Conservation (phyloP, 2,113 vertebrate genomes). For the Paralichthys olivaceus region DNA sequence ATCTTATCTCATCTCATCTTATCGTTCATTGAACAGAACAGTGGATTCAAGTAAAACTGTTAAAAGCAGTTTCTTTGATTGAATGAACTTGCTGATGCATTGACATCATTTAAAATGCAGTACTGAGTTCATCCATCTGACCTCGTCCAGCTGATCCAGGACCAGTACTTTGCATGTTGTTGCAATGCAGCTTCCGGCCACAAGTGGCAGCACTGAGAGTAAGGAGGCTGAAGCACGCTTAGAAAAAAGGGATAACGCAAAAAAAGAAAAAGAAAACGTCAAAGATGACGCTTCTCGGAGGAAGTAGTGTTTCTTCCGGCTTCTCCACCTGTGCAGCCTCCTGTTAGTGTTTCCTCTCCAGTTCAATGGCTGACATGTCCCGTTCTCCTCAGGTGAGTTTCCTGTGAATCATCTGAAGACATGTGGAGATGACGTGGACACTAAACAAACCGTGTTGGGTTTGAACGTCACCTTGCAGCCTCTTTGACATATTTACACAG, state of each 20-base stretch:
- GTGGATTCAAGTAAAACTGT: too few relatives aligned
- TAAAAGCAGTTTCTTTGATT: too few relatives aligned
- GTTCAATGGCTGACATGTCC: not conserved
- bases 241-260: not conserved
- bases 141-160: not conserved
- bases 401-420: rapidly evolving
- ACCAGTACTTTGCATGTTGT: too few relatives aligned
- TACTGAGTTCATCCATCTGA: not conserved
- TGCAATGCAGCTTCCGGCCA: conserved; percentile 12
- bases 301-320: not conserved
- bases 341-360: too few relatives aligned
- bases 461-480: too few relatives aligned
- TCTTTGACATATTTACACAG: too few relatives aligned
- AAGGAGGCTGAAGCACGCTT: not conserved
- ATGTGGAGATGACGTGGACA: not conserved
- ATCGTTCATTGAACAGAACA: too few relatives aligned
- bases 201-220: conserved; percentile 16
- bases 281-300: not conserved
- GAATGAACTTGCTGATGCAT: not conserved
- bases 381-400: conserved; percentile 14
- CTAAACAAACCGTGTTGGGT: not conserved
- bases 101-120: not conserved
- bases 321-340: not conserved
- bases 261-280: not conserved
- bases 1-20: too few relatives aligned